Conservation (phyloP, 2,113 vertebrate genomes). For the Sitta europaea region DNA sequence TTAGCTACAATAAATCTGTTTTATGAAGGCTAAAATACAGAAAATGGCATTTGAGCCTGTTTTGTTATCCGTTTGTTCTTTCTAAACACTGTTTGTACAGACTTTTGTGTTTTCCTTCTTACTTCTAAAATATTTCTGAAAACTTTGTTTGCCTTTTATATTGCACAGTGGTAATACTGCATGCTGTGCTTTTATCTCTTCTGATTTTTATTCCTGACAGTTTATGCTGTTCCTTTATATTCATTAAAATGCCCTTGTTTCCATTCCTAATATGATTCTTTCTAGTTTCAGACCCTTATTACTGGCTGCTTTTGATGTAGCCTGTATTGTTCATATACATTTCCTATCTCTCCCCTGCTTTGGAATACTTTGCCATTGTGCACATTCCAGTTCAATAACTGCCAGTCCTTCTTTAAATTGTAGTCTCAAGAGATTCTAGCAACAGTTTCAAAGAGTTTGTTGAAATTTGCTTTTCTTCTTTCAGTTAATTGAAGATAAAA, state of each 20-base stretch:
- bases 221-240: constrained; percentile 54
- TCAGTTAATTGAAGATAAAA: constrained; percentile 51
- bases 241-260: constrained; percentile 60
- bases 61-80: constrained; percentile 11
- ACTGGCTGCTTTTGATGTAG: constrained; percentile 55
- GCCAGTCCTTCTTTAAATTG: background rate
- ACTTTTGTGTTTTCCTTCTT: constrained; percentile 14
- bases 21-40: background rate
- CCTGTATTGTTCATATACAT: background rate
- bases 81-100: background rate
- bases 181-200: constrained; percentile 57
- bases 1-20: background rate
- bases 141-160: constrained; percentile 60
- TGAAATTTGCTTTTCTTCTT: constrained; percentile 49
- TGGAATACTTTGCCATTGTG: constrained; percentile 1
- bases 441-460: constrained; percentile 53
- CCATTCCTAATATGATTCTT: constrained; percentile 43
- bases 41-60: background rate
- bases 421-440: constrained; percentile 11
- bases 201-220: constrained; percentile 54
- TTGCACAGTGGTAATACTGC: constrained; percentile 34
- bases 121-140: constrained; percentile 48
- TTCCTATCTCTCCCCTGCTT: background rate
- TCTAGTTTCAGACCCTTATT: constrained; percentile 50
- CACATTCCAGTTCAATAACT: background rate